Evolutionary conservation across 1,140 invertebrate genomes (phyloP).

Genomic region (Lordiphosa clarofinis): DNA sequence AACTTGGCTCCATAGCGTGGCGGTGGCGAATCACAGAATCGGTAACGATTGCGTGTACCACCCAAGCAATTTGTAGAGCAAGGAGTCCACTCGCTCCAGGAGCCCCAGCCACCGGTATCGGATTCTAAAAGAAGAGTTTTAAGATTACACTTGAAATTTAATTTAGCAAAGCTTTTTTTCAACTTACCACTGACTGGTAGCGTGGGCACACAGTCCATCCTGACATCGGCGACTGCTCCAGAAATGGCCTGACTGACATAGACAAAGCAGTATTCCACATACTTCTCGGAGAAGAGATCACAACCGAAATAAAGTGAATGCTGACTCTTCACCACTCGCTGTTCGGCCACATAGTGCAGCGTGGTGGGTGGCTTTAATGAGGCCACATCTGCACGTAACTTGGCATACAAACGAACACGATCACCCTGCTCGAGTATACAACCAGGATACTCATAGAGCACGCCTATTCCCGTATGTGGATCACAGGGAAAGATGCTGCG

Average conservation of each 20-base stretch:
- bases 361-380: slow-evolving; percentile 83
- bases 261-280: slow-evolving; percentile 91
- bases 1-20: slow-evolving; percentile 91
- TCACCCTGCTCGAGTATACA: slow-evolving; percentile 88
- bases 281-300: slow-evolving; percentile 89
- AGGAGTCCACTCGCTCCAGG: slow-evolving; percentile 90
- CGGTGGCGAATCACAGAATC: slow-evolving; percentile 91
- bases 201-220: slow-evolving; percentile 90
- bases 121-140: slow-evolving; percentile 82
- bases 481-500: slow-evolving; percentile 90
- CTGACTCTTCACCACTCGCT: slow-evolving; percentile 83
- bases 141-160: too few species aligned
- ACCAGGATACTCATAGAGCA: slow-evolving; percentile 89
- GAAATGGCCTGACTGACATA: slow-evolving; percentile 91
- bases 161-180: neutral
- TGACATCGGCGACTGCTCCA: slow-evolving; percentile 89
- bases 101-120: slow-evolving; percentile 89
- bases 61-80: slow-evolving; percentile 90
- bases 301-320: slow-evolving; percentile 89
- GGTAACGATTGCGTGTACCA: slow-evolving; percentile 87
- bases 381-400: slow-evolving; percentile 84
- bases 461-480: slow-evolving; percentile 84
- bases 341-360: slow-evolving; percentile 85
- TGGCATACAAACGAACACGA: slow-evolving; percentile 87
- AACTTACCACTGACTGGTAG: slow-evolving; percentile 86